Conservation (phyloP, 1,140 invertebrate species). For the Drosophila repleta region DNA sequence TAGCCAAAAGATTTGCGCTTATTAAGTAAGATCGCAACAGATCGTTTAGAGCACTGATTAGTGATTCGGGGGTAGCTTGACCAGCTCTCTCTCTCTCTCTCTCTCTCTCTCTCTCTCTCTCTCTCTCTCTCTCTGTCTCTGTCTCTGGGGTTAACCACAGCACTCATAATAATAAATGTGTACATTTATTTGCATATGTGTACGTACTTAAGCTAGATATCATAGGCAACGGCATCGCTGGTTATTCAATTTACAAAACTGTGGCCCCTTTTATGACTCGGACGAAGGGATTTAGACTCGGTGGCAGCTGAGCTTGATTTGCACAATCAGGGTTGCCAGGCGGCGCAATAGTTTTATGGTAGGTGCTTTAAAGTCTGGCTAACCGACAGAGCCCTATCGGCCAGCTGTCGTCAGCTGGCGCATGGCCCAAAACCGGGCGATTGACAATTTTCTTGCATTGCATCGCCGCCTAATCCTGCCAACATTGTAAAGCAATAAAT, state of each 20-base stretch:
- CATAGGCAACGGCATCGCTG: conserved; percentile 18
- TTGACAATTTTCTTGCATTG: conserved; percentile 58
- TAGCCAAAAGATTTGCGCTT: conserved; percentile 31
- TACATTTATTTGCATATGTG: conserved; percentile 8
- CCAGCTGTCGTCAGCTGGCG: conserved; percentile 74
- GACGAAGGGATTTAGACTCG: conserved; percentile 51
- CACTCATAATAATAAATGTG: conserved; percentile 1
- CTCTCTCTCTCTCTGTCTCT: too few relatives aligned
- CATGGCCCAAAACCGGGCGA: conserved; percentile 45
- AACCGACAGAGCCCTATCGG: conserved; percentile 31
- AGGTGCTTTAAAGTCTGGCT: conserved; percentile 52
- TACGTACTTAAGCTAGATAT: conserved; percentile 1
- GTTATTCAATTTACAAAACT: conserved; percentile 45
- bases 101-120: too few relatives aligned
- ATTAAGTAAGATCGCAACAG: conserved; percentile 24
- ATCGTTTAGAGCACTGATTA: conserved; percentile 27
- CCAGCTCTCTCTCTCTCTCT: too few relatives aligned
- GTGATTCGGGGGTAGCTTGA: background rate
- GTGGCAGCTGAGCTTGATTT: conserved; percentile 51
- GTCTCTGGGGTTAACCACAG: conserved; percentile 30
- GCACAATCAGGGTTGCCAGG: conserved; percentile 75
- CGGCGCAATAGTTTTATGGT: conserved; percentile 58
- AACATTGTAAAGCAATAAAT: conserved; percentile 78
- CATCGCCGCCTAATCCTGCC: conserved; percentile 50
- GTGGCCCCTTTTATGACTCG: conserved; percentile 40